phyloP scores from a whole-genome alignment of 2,888 invertebrate genomes.

The Stictocephala bisonia region DNA sequence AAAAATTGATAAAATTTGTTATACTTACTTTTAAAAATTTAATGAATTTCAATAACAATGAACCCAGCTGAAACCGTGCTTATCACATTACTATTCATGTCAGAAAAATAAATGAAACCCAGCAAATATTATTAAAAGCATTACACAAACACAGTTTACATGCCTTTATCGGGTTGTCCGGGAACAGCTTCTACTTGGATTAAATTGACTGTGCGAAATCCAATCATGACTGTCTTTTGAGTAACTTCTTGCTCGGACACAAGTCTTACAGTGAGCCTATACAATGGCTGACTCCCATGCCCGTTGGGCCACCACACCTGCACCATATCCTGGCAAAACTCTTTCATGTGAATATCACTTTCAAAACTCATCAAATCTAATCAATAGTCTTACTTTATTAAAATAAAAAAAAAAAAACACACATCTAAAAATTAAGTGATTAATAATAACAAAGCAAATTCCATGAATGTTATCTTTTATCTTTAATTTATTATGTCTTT shows the following conservation, averaged over 20 bases:
- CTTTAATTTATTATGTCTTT: too few relatives aligned
- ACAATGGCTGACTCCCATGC: constrained; percentile 83
- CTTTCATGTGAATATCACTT: too few relatives aligned
- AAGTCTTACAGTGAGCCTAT: constrained; percentile 72
- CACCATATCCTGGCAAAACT: constrained; percentile 67
- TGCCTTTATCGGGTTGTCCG: constrained; percentile 48
- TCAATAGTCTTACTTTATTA: not conserved
- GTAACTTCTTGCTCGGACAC: constrained; percentile 63
- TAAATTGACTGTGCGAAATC: constrained; percentile 88
- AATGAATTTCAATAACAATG: too few relatives aligned
- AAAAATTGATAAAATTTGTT: too few relatives aligned
- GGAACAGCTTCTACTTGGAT: constrained; percentile 73
- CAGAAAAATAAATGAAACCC: too few relatives aligned
- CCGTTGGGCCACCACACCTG: constrained; percentile 97
- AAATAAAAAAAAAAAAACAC: not conserved
- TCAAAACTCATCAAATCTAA: not conserved
- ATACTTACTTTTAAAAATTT: too few relatives aligned
- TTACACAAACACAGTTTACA: not conserved
- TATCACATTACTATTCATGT: too few relatives aligned
- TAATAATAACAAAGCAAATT: too few relatives aligned
- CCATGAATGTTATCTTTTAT: too few relatives aligned
- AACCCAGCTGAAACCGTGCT: too few relatives aligned
- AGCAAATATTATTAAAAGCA: too few relatives aligned
- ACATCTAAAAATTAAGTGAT: too few relatives aligned
- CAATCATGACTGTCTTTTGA: constrained; percentile 74